A percentile compares a stretch with the other conserved stretches of the same genome.
These are phyloP conservation scores for Epinotia nisella DNA, from an alignment of 2,888 invertebrate species.

Conservation along the genomic window DNA sequence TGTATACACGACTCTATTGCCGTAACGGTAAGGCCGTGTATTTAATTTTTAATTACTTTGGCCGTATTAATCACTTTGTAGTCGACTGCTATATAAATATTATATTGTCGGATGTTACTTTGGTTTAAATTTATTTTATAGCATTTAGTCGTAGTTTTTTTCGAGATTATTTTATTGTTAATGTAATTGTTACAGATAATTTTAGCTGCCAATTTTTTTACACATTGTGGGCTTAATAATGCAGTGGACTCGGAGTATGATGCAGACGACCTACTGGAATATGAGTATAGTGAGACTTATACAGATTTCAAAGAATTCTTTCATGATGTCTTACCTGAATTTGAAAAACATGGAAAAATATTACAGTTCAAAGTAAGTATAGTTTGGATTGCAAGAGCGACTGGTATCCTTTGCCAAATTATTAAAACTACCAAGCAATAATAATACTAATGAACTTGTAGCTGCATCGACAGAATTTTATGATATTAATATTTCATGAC, in stretches of 20 bases:
- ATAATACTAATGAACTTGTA: background rate
- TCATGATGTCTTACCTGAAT: constrained; percentile 92
- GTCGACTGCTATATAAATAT: too few species aligned
- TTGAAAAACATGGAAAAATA: constrained; percentile 89
- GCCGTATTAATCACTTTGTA: too few species aligned
- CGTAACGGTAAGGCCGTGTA: too few species aligned
- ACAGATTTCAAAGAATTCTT: constrained; percentile 93
- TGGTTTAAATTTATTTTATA: too few species aligned
- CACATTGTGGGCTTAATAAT: constrained; percentile 92
- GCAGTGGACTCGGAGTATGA: constrained; percentile 90
- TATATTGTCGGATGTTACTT: too few species aligned
- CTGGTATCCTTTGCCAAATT: constrained; percentile 59
- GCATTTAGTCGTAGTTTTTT: too few species aligned
- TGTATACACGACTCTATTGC: too few species aligned
- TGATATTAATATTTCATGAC: background rate
- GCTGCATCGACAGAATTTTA: background rate
- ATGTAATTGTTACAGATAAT: constrained; percentile 82
- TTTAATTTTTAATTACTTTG: too few species aligned
- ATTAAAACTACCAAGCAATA: background rate
- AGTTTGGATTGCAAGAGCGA: constrained; percentile 19
- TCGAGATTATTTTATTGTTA: too few species aligned
- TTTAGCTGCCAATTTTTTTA: constrained; percentile 92
- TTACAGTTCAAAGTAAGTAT: constrained; percentile 86
- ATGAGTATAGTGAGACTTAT: constrained; percentile 92
- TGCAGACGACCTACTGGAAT: constrained; percentile 92